A percentile compares a stretch with the other conserved stretches of the same genome.
Evolutionary conservation across 2,797 vertebrate genomes (phyloP).

Genomic region (Dipus sagitta): DNA sequence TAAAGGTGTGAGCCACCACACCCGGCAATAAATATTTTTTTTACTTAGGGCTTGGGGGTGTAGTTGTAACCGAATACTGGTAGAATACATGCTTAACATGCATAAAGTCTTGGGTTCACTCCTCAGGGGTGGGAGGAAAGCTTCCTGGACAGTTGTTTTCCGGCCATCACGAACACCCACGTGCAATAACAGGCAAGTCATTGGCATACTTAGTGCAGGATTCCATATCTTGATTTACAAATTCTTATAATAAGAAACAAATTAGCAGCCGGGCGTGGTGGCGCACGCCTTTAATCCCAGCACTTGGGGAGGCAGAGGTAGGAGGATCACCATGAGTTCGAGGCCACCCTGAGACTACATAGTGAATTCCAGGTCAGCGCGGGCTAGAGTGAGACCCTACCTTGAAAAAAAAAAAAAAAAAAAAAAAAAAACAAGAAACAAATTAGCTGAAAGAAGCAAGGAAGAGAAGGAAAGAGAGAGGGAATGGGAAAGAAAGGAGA

Average conservation of each 20-base stretch:
- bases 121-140: no score
- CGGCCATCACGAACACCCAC: background rate
- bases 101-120: background rate
- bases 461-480: background rate
- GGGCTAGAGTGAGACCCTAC: no score
- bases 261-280: no score
- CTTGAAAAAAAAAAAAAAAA: no score
- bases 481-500: background rate
- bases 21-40: background rate
- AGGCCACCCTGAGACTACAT: no score
- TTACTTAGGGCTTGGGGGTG: background rate
- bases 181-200: background rate
- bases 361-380: no score
- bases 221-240: background rate
- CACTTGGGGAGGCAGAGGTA: no score
- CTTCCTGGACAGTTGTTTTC: background rate
- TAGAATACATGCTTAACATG: background rate
- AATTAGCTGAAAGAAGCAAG: background rate
- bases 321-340: no score
- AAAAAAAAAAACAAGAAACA: no score
- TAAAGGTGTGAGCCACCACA: no score
- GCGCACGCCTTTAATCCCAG: no score
- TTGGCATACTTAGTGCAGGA: background rate
- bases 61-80: background rate
- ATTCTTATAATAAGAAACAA: conserved; percentile 43